Conservation (phyloP, 2,113 vertebrate genomes). For the Gnathonemus echidnorhynchus region DNA sequence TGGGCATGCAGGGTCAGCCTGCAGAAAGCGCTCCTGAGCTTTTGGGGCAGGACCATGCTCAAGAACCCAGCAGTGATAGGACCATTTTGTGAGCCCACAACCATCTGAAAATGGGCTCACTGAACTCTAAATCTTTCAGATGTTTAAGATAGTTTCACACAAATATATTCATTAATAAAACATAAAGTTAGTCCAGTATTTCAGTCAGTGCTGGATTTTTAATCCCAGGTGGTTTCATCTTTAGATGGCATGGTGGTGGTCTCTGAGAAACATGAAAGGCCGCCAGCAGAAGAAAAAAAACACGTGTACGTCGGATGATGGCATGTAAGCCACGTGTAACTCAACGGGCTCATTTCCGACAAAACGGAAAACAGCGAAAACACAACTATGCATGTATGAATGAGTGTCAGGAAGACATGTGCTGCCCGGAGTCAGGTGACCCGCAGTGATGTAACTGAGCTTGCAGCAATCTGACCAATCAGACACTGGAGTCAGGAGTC, state of each 20-base stretch:
- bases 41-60: not conserved
- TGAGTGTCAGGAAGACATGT: not conserved
- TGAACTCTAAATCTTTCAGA: conserved; percentile 21
- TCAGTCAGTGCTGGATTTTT: not conserved
- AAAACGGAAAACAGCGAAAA: not conserved
- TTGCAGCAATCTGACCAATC: not conserved
- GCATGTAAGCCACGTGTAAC: not conserved
- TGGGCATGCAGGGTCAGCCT: not conserved
- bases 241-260: not conserved
- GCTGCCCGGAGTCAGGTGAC: not conserved
- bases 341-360: not conserved
- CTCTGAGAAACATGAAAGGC: not conserved
- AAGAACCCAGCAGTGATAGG: not conserved
- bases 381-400: not conserved
- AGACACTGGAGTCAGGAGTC: not conserved
- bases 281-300: not conserved
- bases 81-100: not conserved
- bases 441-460: not conserved
- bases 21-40: not conserved
- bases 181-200: conserved; percentile 41
- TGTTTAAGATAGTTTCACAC: conserved; percentile 87
- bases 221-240: too few species aligned
- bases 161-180: conserved; percentile 80
- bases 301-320: not conserved
- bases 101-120: not conserved